Evolutionary conservation across 2,888 invertebrate genomes (phyloP), one percentile per base, ranked within the genome.

Genomic region (Oscheius onirici): DNA sequence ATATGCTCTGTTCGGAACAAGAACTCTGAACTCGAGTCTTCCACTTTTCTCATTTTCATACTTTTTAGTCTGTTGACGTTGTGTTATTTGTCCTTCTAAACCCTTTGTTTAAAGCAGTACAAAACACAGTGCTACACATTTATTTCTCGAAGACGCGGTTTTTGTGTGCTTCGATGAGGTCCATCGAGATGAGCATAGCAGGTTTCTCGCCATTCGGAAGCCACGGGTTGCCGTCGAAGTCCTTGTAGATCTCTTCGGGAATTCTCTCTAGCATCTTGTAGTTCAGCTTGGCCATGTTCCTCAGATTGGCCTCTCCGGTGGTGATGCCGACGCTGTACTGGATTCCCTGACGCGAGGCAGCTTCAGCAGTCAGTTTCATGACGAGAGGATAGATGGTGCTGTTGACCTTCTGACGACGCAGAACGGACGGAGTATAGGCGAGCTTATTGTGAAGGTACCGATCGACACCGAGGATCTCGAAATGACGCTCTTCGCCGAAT

Each of bases 1-100:
- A 99, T 89, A 97, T 99, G 97, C 90, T 99, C 74, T 90, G 96
- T 69, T 95, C 95, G 86, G 97, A 99, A 90, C 95, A 96, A 87
- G 97, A 99, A 63, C 51, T 51, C 1, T 51, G n/a, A 51, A 20
- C 34, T 34, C 10, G 51, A 17, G 2, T 51, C 10, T 51, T 17
- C 5, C 46, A 11, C 34, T 34, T 8, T 2, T 52, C 52, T 52
- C 52, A 52, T 52, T 17, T 22, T 52, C 17, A 26, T 52, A 24
- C 26, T 17, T 22, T 52, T 52, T 52, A 24, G 5, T 40, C n/a
- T 58, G 22, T 15, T 40, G 40, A 40, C 24, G 57, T 57, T 58
- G 58, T 58, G 34, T 28, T 58, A 40, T 20, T 41, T 11, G 40
- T 34, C 28, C 43, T n/a, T 44, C 22, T 51, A 15, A 34, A 34